These are phyloP conservation scores for Atherinosoma microstoma DNA, from an alignment of 2,797 vertebrate genomes.

Conservation along the genomic window DNA sequence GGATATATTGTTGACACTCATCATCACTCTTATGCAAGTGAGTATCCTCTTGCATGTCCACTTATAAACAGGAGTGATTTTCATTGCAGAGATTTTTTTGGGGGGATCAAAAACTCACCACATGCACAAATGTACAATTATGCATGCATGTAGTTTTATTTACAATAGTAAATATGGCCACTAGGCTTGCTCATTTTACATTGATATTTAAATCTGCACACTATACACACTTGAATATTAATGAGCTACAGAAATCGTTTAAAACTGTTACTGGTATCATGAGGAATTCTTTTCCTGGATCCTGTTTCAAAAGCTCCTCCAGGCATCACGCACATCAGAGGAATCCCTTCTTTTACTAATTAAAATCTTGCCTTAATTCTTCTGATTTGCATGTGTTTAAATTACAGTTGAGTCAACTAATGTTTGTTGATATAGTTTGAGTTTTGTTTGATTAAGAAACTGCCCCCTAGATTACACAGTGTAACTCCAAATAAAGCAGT, in stretches of 20 bases:
- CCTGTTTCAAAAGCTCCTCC: constrained; percentile 65
- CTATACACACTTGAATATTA: constrained; percentile 70
- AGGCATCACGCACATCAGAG: constrained; percentile 69
- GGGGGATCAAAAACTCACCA: background rate
- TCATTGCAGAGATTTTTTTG: background rate
- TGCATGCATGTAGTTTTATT: constrained; percentile 61
- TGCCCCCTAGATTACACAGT: constrained; percentile 45
- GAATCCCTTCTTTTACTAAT: constrained; percentile 69
- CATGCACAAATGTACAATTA: constrained; percentile 46
- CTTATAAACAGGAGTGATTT: constrained; percentile 7
- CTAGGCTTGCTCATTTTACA: constrained; percentile 63
- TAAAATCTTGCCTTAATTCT: constrained; percentile 72
- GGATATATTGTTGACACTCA: background rate
- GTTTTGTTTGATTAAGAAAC: constrained; percentile 63
- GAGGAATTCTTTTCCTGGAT: constrained; percentile 54
- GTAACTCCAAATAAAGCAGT: constrained; percentile 29
- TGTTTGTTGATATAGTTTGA: constrained; percentile 69
- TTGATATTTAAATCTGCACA: constrained; percentile 62
- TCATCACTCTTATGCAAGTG: constrained; percentile 3
- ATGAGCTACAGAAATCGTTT: constrained; percentile 67
- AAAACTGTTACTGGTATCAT: constrained; percentile 58
- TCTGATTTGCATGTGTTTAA: constrained; percentile 73
- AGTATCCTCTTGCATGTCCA: constrained; percentile 16
- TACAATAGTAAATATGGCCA: constrained; percentile 75
- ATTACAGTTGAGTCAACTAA: constrained; percentile 64